Evolutionary conservation across 2,113 vertebrate genomes (phyloP).

Genomic region (Poicephalus gulielmi): DNA sequence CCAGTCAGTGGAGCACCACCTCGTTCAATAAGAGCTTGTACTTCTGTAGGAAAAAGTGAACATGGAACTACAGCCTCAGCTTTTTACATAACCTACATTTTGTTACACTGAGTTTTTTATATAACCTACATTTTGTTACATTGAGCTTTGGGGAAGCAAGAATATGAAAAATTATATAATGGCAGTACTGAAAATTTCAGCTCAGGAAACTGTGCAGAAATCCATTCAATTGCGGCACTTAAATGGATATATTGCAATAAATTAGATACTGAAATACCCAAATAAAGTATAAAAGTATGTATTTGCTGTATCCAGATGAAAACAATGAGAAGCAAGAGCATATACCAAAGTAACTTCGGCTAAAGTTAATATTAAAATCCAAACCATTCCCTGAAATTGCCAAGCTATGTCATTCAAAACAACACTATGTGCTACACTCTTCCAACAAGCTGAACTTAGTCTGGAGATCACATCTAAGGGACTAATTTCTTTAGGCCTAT

Average conservation of each 20-base stretch:
- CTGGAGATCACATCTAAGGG: background rate
- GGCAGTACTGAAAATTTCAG: background rate
- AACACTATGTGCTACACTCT: background rate
- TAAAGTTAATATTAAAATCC: background rate
- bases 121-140: background rate
- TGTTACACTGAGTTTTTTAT: background rate
- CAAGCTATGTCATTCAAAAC: background rate
- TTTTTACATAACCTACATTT: background rate
- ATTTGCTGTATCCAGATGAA: background rate
- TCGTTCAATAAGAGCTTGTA: background rate
- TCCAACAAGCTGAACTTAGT: background rate
- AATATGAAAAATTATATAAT: background rate
- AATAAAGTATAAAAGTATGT: background rate
- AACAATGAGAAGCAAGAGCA: background rate
- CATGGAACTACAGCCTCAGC: background rate
- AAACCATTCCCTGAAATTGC: background rate
- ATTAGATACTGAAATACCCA: background rate
- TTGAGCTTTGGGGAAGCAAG: background rate
- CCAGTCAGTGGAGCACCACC: background rate
- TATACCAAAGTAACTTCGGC: background rate
- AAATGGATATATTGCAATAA: background rate
- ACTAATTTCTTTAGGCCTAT: background rate
- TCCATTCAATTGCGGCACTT: background rate
- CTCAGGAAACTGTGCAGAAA: background rate
- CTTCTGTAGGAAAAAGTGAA: background rate